Percentiles rank a stretch among this genome's conserved stretches.
Conservation (phyloP, 1,140 invertebrate species). For the Limonius californicus region DNA sequence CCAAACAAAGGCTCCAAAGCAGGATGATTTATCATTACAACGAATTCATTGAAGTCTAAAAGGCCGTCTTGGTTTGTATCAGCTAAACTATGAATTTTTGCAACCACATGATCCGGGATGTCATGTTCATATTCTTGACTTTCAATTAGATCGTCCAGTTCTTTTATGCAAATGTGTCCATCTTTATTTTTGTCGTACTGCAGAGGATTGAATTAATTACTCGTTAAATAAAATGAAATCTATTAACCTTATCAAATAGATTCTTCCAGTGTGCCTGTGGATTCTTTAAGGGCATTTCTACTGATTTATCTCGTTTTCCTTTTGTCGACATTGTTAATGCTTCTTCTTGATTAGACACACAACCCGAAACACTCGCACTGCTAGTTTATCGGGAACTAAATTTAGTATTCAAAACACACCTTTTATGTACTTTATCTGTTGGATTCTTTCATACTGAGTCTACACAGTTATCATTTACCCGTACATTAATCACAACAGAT, state of each 20-base stretch:
- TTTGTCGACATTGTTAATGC: no score
- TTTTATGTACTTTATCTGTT: no score
- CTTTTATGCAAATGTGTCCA: constrained; percentile 66
- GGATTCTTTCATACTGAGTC: no score
- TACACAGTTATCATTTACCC: no score
- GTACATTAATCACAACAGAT: no score
- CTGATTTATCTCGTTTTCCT: no score
- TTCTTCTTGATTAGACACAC: no score
- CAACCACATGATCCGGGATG: constrained; percentile 67
- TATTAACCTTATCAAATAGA: constrained; percentile 37
- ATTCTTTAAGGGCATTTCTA: neutral
- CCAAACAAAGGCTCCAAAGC: constrained; percentile 59
- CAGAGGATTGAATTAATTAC: no score
- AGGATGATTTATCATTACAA: constrained; percentile 67
- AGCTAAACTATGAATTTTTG: constrained; percentile 64
- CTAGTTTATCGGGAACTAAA: no score
- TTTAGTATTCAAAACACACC: no score
- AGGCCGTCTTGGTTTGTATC: constrained; percentile 70
- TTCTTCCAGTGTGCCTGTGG: neutral
- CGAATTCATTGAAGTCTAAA: constrained; percentile 75
- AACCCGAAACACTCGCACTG: no score
- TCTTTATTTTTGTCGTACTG: constrained; percentile 74
- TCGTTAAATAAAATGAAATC: constrained; percentile 39
- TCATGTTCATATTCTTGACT: constrained; percentile 61
- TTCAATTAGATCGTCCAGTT: constrained; percentile 63